These are phyloP conservation scores for Poecile montanus DNA, from an alignment of 2,797 vertebrate genomes.

Conservation along the genomic window DNA sequence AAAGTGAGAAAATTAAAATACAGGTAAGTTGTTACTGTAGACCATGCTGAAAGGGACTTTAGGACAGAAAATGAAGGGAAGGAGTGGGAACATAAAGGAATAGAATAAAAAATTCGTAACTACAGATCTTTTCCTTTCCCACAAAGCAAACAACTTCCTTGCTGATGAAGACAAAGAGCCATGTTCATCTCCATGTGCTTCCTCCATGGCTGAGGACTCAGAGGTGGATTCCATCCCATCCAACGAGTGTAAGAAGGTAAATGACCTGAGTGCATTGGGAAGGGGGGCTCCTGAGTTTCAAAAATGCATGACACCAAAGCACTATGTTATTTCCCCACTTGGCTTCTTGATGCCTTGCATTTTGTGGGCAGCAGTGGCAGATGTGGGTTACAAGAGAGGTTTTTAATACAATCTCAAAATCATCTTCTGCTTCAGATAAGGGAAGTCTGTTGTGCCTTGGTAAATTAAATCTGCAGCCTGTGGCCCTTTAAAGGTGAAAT, in stretches of 20 bases:
- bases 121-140: not conserved
- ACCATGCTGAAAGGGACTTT: not conserved
- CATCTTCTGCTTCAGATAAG: not conserved
- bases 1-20: not conserved
- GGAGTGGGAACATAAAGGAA: not conserved
- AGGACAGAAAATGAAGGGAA: not conserved
- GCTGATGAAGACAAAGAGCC: slow-evolving; percentile 80
- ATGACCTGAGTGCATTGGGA: not conserved
- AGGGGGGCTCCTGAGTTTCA: not conserved
- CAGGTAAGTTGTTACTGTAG: not conserved
- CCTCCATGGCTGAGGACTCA: slow-evolving; percentile 85
- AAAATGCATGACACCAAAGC: not conserved
- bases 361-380: not conserved
- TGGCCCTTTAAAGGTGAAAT: not conserved
- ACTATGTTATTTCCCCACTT: rapidly evolving
- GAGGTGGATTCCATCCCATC: slow-evolving; percentile 84
- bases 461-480: not conserved
- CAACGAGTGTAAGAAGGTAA: slow-evolving; percentile 92
- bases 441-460: not conserved
- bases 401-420: not conserved
- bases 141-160: slow-evolving; percentile 73
- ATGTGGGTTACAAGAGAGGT: not conserved
- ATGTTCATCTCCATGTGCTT: slow-evolving; percentile 77
- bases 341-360: not conserved
- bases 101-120: not conserved